Conservation (phyloP, 2,888 invertebrate species). For the Mythimna vitellina region DNA sequence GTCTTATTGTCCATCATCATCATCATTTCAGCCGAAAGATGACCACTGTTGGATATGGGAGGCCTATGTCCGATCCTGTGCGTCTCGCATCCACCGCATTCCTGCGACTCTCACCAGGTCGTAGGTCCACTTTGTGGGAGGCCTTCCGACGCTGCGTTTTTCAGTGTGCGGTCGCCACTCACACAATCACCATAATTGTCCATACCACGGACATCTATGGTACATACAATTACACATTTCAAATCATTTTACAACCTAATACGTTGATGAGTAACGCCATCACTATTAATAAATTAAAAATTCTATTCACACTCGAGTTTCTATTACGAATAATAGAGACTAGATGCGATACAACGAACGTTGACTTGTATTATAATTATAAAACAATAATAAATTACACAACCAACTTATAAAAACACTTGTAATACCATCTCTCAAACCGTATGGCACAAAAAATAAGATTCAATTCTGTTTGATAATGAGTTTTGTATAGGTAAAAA, state of each 20-base stretch:
- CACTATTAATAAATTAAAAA: conserved; percentile 35
- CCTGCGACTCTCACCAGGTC: too few species aligned
- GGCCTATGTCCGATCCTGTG: too few species aligned
- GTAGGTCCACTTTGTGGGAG: too few species aligned
- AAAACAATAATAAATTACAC: conserved; percentile 56
- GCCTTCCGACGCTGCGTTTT: too few species aligned
- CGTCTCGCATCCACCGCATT: too few species aligned
- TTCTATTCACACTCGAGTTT: conserved; percentile 54
- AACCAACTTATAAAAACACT: conserved; percentile 46
- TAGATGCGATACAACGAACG: conserved; percentile 63
- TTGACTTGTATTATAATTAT: conserved; percentile 67
- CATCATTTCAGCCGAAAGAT: too few species aligned
- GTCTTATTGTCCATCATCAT: conserved; percentile 1
- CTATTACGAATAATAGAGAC: conserved; percentile 64
- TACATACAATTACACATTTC: conserved; percentile 17
- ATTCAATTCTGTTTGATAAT: conserved; percentile 14
- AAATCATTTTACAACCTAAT: conserved; percentile 29
- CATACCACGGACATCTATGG: not conserved
- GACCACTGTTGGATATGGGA: too few species aligned
- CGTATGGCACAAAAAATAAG: not conserved
- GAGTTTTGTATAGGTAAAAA: not conserved
- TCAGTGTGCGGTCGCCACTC: too few species aligned
- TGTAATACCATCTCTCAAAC: not conserved
- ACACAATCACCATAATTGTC: too few species aligned
- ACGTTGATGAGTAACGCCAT: conserved; percentile 33